A percentile compares a stretch with the other conserved stretches of the same genome.
phyloP scores from a whole-genome alignment of 2,113 vertebrate species.

The Ranitomeya imitator region DNA sequence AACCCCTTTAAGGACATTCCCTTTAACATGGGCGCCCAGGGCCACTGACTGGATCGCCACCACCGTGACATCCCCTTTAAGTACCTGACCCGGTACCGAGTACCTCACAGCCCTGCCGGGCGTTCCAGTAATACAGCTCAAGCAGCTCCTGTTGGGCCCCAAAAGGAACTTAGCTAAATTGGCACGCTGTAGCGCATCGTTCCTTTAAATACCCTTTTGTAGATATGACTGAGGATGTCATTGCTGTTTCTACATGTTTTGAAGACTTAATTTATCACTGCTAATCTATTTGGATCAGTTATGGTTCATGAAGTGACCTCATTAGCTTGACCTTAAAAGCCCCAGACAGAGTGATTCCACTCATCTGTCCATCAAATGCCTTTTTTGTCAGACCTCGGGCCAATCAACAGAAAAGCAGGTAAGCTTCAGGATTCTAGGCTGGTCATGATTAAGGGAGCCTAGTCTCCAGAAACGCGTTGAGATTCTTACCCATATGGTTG shows the following conservation, averaged over 20 bases:
- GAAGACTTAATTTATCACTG: constrained; percentile 27
- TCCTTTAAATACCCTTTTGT: background rate
- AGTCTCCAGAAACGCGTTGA: too few relatives aligned
- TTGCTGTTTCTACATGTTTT: background rate
- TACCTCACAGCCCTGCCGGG: too few relatives aligned
- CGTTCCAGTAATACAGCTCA: too few relatives aligned
- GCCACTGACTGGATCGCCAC: too few relatives aligned
- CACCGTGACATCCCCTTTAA: too few relatives aligned
- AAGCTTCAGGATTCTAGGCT: background rate
- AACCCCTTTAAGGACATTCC: too few relatives aligned
- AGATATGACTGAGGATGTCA: background rate
- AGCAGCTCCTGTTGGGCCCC: too few relatives aligned
- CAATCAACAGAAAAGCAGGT: background rate
- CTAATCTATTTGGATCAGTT: constrained; percentile 19
- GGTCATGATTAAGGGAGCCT: too few relatives aligned
- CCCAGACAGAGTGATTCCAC: constrained; percentile 29
- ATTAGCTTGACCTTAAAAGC: constrained; percentile 46
- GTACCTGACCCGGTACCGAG: too few relatives aligned
- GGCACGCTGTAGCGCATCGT: too few relatives aligned
- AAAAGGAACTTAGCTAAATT: background rate
- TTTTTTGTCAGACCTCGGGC: background rate
- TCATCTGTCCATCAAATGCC: constrained; percentile 27
- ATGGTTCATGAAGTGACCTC: constrained; percentile 39
- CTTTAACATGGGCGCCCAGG: too few relatives aligned
- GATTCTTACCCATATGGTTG: too few relatives aligned